These are phyloP conservation scores for Lepidostoma basale DNA, from an alignment of 1,140 invertebrate species.

Conservation along the genomic window DNA sequence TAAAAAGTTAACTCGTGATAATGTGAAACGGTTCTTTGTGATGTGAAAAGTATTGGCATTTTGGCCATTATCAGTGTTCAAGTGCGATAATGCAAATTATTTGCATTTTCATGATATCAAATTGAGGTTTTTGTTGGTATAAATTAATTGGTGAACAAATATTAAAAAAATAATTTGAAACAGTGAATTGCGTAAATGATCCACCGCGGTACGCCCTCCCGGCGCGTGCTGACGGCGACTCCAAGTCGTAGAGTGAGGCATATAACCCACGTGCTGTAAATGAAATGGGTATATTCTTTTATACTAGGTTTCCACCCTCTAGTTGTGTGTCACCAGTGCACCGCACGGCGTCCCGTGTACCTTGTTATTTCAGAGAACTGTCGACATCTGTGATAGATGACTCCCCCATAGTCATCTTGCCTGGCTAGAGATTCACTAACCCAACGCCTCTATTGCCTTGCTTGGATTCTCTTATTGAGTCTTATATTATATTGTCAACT, in stretches of 20 bases:
- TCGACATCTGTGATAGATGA: no score
- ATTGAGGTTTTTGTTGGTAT: background rate
- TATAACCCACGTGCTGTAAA: constrained; percentile 1
- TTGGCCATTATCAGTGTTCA: constrained; percentile 22
- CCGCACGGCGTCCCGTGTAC: no score
- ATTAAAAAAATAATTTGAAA: constrained; percentile 17
- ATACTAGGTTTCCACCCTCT: constrained; percentile 6
- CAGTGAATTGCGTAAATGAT: background rate
- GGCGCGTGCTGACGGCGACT: constrained; percentile 9
- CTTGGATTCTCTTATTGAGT: no score
- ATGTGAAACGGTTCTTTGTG: constrained; percentile 25
- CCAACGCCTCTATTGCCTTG: no score
- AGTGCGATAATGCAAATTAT: constrained; percentile 15
- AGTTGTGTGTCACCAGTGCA: constrained; percentile 3
- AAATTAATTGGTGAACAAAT: constrained; percentile 18
- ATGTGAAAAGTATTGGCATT: constrained; percentile 27
- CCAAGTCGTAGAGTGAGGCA: constrained; percentile 35
- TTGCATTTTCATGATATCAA: background rate
- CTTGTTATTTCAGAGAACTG: no score
- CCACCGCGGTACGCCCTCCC: constrained; percentile 4
- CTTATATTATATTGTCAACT: no score
- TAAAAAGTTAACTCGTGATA: constrained; percentile 22
- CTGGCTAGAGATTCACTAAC: no score
- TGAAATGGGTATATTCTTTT: constrained; percentile 20
- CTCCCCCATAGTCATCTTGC: no score